Evolutionary conservation across 2,113 vertebrate genomes (phyloP).

Genomic region (Catagonus wagneri): DNA sequence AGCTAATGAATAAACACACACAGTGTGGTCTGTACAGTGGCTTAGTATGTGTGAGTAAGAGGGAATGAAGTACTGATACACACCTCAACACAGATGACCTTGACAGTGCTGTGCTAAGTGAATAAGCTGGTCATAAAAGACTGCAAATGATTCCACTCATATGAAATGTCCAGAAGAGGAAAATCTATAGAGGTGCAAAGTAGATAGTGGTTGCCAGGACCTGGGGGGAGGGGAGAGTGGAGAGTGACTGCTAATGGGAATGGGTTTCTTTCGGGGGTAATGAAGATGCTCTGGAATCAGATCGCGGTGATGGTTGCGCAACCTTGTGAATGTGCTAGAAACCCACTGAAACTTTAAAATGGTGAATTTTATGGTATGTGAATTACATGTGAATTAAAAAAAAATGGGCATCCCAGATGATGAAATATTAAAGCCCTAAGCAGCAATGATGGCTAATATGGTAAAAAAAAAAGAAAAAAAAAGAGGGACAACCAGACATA

Average conservation of each 20-base stretch:
- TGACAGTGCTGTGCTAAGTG: neutral
- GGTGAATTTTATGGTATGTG: neutral
- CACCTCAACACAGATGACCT: too few relatives aligned
- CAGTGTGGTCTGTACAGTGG: neutral
- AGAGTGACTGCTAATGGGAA: neutral
- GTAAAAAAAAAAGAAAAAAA: neutral
- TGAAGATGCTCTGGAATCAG: neutral
- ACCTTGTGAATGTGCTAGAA: neutral
- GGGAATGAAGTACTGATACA: neutral
- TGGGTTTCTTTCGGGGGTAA: neutral
- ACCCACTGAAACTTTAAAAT: neutral
- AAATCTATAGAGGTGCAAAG: neutral
- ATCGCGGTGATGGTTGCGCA: neutral
- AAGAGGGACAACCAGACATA: neutral
- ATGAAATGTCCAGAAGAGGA: neutral
- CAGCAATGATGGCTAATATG: neutral
- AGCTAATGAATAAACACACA: neutral
- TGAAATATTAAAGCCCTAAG: neutral
- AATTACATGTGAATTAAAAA: neutral
- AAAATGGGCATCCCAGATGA: neutral
- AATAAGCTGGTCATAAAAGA: neutral
- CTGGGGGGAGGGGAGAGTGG: neutral
- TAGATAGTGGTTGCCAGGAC: neutral
- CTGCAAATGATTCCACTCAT: neutral
- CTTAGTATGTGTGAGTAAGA: neutral